Evolutionary conservation across 2,113 vertebrate species (phyloP).

Genomic region (Cyanoderma ruficeps): DNA sequence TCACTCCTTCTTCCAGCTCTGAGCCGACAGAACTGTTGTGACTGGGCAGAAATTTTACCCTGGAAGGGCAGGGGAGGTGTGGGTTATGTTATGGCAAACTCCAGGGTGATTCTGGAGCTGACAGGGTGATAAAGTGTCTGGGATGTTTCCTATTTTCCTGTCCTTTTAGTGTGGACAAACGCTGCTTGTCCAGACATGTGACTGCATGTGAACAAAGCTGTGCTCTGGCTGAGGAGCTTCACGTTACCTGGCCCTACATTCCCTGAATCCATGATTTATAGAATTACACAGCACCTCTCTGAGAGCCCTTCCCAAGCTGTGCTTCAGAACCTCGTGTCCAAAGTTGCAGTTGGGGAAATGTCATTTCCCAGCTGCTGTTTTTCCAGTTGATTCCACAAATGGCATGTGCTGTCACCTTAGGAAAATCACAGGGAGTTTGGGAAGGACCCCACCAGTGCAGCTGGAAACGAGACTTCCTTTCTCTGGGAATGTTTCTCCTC

Average conservation of each 20-base stretch:
- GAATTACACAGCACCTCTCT: background rate
- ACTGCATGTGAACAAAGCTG: background rate
- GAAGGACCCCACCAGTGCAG: background rate
- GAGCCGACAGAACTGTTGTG: background rate
- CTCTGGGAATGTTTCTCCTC: background rate
- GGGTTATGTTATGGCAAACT: background rate
- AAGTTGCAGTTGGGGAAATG: background rate
- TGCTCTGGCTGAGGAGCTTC: background rate
- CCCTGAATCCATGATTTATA: rapidly evolving
- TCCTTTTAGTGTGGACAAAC: background rate
- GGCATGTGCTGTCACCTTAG: rapidly evolving
- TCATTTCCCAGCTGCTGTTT: background rate
- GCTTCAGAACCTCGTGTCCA: background rate
- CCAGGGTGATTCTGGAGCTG: background rate
- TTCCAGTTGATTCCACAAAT: background rate
- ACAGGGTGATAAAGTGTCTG: background rate
- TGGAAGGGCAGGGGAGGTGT: background rate
- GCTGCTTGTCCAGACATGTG: rapidly evolving
- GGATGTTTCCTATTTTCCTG: background rate
- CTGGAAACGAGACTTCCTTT: background rate
- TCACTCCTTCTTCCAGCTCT: background rate
- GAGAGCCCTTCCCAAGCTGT: background rate
- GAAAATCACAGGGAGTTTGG: background rate
- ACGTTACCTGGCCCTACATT: background rate
- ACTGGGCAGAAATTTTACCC: background rate